A percentile compares a stretch with the other conserved stretches of the same genome.
Evolutionary conservation across 2,888 invertebrate genomes (phyloP).

Genomic region (Andrena marginata): DNA sequence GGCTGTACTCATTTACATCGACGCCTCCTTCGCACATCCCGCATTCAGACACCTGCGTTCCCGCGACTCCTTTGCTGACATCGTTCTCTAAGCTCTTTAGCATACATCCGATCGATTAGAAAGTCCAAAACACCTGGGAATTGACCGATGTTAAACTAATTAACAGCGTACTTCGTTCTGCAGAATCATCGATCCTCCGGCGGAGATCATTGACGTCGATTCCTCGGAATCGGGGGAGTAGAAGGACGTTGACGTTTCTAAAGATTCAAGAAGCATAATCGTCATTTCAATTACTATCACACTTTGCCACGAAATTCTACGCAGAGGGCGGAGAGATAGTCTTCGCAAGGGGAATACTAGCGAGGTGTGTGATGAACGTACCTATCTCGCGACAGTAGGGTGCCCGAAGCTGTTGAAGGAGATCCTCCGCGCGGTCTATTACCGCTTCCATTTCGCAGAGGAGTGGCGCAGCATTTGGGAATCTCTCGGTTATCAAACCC

Average conservation of each 20-base stretch:
- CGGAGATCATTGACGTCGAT: slow-evolving; percentile 59
- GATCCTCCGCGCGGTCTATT: slow-evolving; percentile 76
- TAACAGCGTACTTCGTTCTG: slow-evolving; percentile 55
- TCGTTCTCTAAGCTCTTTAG: slow-evolving; percentile 21
- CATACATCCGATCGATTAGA: neutral
- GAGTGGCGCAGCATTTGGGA: slow-evolving; percentile 78
- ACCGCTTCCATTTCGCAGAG: slow-evolving; percentile 77
- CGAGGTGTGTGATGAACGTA: slow-evolving; percentile 19
- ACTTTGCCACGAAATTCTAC: neutral
- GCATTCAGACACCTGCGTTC: slow-evolving; percentile 39
- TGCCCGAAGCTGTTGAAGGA: slow-evolving; percentile 69
- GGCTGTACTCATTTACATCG: neutral
- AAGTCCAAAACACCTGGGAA: neutral
- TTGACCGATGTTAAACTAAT: neutral
- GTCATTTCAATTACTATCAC: no score
- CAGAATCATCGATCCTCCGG: slow-evolving; percentile 48
- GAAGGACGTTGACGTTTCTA: slow-evolving; percentile 70
- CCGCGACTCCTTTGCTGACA: slow-evolving; percentile 7
- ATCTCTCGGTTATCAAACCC: slow-evolving; percentile 76
- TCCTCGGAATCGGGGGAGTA: slow-evolving; percentile 67
- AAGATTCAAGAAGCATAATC: neutral
- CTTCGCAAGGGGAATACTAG: neutral
- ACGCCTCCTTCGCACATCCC: slow-evolving; percentile 16
- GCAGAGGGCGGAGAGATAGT: neutral
- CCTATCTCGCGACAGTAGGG: slow-evolving; percentile 60